These are phyloP conservation scores for Allacma fusca DNA, from an alignment of 2,888 invertebrate species.

Conservation along the genomic window DNA sequence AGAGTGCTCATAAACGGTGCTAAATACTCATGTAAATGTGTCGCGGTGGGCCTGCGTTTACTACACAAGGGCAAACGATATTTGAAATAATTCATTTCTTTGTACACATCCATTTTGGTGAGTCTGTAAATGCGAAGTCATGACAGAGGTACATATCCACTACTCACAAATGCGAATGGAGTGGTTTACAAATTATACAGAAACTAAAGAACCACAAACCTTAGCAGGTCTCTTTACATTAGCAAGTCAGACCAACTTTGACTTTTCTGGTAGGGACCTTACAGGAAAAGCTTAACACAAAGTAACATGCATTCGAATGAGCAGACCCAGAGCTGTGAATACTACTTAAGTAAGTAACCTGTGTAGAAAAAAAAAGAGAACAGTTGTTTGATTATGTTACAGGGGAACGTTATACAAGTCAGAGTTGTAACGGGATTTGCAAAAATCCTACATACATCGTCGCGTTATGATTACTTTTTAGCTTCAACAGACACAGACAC, in stretches of 20 bases:
- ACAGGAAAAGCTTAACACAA: too few relatives aligned
- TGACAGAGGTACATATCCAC: too few relatives aligned
- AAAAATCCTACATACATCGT: not conserved
- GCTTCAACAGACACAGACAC: not conserved
- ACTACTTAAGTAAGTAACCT: not conserved
- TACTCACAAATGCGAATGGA: too few relatives aligned
- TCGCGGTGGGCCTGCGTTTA: not conserved
- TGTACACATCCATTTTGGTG: not conserved
- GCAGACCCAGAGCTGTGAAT: not conserved
- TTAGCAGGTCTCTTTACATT: too few relatives aligned
- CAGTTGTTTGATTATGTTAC: constrained; percentile 11
- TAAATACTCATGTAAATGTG: not conserved
- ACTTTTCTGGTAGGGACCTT: too few relatives aligned
- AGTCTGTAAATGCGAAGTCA: too few relatives aligned
- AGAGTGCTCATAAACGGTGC: not conserved
- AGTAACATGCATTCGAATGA: too few relatives aligned
- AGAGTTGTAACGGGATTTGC: constrained; percentile 17
- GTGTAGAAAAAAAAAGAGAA: constrained; percentile 9
- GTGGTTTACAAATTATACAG: too few relatives aligned
- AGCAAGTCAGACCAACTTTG: too few relatives aligned
- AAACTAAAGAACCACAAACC: too few relatives aligned
- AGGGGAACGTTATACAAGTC: constrained; percentile 5
- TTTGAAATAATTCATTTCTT: not conserved
- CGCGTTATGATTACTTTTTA: constrained; percentile 16
- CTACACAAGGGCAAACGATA: too few relatives aligned